Base-by-base conservation (phyloP, 2,113 vertebrate species). In the Recurvirostra avosetta region DNA sequence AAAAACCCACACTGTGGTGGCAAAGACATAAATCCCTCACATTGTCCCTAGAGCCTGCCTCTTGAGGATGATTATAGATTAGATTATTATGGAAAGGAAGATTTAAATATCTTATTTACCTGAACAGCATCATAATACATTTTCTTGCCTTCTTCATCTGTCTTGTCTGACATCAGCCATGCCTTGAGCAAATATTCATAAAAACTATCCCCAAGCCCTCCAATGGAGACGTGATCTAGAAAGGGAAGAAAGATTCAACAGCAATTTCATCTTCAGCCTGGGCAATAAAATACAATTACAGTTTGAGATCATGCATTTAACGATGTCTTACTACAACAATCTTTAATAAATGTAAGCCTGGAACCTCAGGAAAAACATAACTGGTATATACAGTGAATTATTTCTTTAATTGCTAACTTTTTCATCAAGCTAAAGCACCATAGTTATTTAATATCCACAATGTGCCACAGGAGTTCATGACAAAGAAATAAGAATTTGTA, bases 121-220 rank as follows among this genome's bases (percentile, higher is more conserved):
- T 99, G 99, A 96, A 99, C 97, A 87, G 99, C 98, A 62, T 99
- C 99, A 43, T 99, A 99, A 98, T 99, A 99, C 98, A 99, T 99
- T 97, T 99, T 99, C 98, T 98, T 99, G 91, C 98, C 99, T 78
- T 99, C 99, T 95, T 99, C 98, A 96, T 99, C 99, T 45, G 98
- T 99, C 98, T 98, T 99, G 98, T 99, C 99, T 34, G 99, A 99
- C 99, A 99, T 99, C 93, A 99, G 96, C 99, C 99, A 99, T 83
- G 99, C 99, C 98, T 99, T 99, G 30, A 99, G 99, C 97, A 99
- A 98, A 97, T 99, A 99, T 94, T 99, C 99, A 97, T 99, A 99
- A 98, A 99, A 99, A 89, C 99, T 99, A 96, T 99, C 99, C 40
- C 99, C 99, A 59, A 99, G 98, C 52, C 99, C 99, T 65, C 99